Conservation (phyloP, 1,140 invertebrate genomes). For the Oryctes rhinoceros region DNA sequence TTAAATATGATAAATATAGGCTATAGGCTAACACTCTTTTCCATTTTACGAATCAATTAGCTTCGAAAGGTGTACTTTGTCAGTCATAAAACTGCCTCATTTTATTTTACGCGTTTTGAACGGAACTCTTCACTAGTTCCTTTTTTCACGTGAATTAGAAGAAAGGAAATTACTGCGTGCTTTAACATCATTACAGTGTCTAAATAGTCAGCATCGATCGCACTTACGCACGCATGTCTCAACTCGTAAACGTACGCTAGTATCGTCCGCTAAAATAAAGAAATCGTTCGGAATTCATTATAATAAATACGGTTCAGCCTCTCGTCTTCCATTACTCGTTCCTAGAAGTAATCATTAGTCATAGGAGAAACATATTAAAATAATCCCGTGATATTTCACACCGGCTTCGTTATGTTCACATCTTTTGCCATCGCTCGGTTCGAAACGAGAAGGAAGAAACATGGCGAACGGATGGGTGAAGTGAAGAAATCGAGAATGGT, state of each 20-base stretch:
- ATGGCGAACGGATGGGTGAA: not conserved
- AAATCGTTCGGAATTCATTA: not conserved
- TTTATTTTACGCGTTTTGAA: too few relatives aligned
- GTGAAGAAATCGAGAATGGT: conserved; percentile 12
- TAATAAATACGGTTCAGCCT: not conserved
- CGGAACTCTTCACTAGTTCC: too few relatives aligned
- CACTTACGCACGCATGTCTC: too few relatives aligned
- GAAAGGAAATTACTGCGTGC: too few relatives aligned
- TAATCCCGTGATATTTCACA: conserved; percentile 18
- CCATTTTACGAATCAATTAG: too few relatives aligned
- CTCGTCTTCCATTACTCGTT: not conserved
- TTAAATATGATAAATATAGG: too few relatives aligned
- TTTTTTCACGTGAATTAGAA: too few relatives aligned
- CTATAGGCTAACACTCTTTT: too few relatives aligned
- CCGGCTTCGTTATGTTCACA: conserved; percentile 2
- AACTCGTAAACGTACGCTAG: not conserved
- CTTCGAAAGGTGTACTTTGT: too few relatives aligned
- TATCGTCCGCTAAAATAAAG: conserved; percentile 3
- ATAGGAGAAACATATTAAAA: conserved; percentile 16
- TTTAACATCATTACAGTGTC: too few relatives aligned
- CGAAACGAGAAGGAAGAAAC: not conserved
- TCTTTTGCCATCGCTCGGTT: not conserved
- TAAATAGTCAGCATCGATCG: too few relatives aligned
- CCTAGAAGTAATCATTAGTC: conserved; percentile 23
- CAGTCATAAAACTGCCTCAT: too few relatives aligned